A percentile compares a stretch with the other conserved stretches of the same genome.
phyloP scores from a whole-genome alignment of 1,140 invertebrate species.

The Leptoteleia sp. region DNA sequence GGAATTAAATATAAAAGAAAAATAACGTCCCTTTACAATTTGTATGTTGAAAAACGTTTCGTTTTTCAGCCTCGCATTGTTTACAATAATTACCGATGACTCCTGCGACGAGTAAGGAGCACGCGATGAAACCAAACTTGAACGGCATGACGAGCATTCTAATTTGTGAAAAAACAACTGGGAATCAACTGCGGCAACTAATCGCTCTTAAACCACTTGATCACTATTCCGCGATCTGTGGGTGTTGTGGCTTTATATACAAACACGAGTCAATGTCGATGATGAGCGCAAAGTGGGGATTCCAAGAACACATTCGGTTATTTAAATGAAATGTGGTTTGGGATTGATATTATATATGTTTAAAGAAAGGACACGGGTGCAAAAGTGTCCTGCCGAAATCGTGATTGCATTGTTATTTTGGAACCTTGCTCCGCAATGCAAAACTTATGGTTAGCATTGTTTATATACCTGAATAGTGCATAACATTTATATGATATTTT shows the following conservation, averaged over 20 bases:
- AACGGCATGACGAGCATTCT: constrained; percentile 13
- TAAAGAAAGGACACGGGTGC: constrained; percentile 46
- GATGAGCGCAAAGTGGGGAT: constrained; percentile 52
- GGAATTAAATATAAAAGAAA: too few relatives aligned
- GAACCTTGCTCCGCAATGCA: constrained; percentile 8
- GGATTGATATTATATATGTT: constrained; percentile 52
- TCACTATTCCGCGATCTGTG: constrained; percentile 55
- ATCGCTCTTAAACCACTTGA: constrained; percentile 40
- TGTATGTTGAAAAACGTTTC: too few relatives aligned
- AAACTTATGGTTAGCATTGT: neutral
- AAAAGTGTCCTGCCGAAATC: constrained; percentile 24
- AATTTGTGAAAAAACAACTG: constrained; percentile 21
- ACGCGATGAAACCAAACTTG: constrained; percentile 16
- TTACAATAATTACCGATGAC: constrained; percentile 40
- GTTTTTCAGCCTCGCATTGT: too few relatives aligned
- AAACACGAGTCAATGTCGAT: constrained; percentile 58
- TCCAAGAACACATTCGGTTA: constrained; percentile 64
- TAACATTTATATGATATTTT: too few relatives aligned
- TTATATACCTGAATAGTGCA: too few relatives aligned
- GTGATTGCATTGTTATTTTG: constrained; percentile 33
- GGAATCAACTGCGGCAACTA: constrained; percentile 20
- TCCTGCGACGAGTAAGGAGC: constrained; percentile 8
- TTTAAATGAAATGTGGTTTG: constrained; percentile 56
- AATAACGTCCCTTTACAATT: too few relatives aligned
- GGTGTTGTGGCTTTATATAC: constrained; percentile 56